Evolutionary conservation across 64 coral and sea anemone genomes (phyloP), one percentile per base, ranked within the genome.

Genomic region (Pocillopora damicornis): DNA sequence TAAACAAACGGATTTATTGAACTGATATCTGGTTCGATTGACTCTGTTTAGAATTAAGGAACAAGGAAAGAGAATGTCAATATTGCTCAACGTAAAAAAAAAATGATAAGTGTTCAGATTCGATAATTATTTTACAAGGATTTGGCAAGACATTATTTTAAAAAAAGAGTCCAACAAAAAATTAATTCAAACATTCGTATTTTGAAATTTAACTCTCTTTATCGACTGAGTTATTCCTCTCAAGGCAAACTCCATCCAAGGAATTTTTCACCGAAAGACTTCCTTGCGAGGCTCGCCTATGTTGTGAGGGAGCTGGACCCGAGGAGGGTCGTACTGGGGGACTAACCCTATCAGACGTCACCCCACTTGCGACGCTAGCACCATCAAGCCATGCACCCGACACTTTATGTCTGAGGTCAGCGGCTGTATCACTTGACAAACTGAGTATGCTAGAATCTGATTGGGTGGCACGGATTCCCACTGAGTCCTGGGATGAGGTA

Each of bases 401-500:
- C 42, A 93, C 83, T 73, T 88, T 79, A 83, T 79, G 91, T 15
- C 74, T 89, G 63, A 93, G 87, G 58, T 89, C 88, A 36, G 59
- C 87, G 15, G 87, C 91, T 89, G 85, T 93, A 59, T 76, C 74
- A 61, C 87, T 92, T 17, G 67, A 75, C 58, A 23, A 76, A 66
- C 91, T 93, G 57, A 61, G 59, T 57, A 93, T 83, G 15, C 87
- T 93, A 64, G 91, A 89, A 66, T 93, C 91, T 72, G 91, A 93
- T 35, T 93, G 91, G 13, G 87, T 89, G 76, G 61, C 80, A 15
- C 91, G 91, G 35, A 93, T 56, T 23, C 17, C 79, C 20, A 89
- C 1, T 20, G 73, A 84, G 64, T 89, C 91, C 30, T 68, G 91
- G 60, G 91, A 93, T 5, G 59, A 68, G 22, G 91, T 71, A 56